Evolutionary conservation across 2,113 vertebrate genomes (phyloP).

Genomic region (Echinops telfairi): DNA sequence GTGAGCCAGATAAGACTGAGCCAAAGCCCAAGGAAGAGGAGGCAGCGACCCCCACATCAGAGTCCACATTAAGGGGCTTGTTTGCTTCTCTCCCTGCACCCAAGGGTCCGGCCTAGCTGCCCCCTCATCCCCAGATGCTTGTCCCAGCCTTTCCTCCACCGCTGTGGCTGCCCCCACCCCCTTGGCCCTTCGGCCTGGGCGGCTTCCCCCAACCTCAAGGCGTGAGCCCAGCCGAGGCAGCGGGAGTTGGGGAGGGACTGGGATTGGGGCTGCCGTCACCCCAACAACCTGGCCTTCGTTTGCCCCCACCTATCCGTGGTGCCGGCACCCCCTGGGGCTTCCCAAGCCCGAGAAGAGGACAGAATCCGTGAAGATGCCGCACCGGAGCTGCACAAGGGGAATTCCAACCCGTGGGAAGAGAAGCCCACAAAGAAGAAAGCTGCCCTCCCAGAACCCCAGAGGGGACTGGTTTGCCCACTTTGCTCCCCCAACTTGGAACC

Average conservation of each 20-base stretch:
- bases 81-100: conserved; percentile 76
- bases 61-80: conserved; percentile 68
- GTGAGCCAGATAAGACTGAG: conserved; percentile 85
- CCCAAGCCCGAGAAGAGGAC: too few relatives aligned
- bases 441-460: too few relatives aligned
- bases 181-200: conserved; percentile 80
- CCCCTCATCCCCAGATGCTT: conserved; percentile 88
- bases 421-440: too few relatives aligned
- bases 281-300: background rate
- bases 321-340: too few relatives aligned
- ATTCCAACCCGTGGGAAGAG: too few relatives aligned
- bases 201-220: conserved; percentile 79
- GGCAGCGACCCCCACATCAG: conserved; percentile 65
- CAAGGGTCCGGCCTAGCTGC: conserved; percentile 87
- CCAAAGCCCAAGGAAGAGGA: conserved; percentile 77
- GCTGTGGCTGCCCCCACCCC: conserved; percentile 74
- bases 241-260: conserved; percentile 68
- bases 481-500: too few relatives aligned
- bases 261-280: conserved; percentile 79
- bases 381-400: too few relatives aligned
- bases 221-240: conserved; percentile 72
- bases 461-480: too few relatives aligned
- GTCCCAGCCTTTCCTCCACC: conserved; percentile 75
- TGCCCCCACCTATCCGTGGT: too few relatives aligned
- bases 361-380: too few relatives aligned